Evolutionary conservation across 1,140 invertebrate species (phyloP), one percentile per base, ranked within the genome.

Genomic region (Aphaenogaster rudis): DNA sequence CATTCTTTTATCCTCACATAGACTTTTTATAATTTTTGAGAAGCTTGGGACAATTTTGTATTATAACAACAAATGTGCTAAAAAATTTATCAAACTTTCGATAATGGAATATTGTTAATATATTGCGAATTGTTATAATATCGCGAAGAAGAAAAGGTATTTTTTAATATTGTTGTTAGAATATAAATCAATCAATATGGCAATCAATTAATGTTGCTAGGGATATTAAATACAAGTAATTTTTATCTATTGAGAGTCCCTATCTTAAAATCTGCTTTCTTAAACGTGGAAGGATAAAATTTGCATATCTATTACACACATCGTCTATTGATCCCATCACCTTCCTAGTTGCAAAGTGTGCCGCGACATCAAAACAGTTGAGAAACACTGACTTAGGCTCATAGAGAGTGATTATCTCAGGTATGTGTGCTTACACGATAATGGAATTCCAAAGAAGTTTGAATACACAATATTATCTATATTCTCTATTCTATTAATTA

Each of bases 341-440:
- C 13, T 72, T 72, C 9, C 8, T 36, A 3, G 1, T 5, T 36
- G 54, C 13, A 72, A 54, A 72, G 17, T 54, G 7, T 72, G 17
- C 3, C 69, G 9, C 17, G 48, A 72, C 8, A 54, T 0, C 0
- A 54, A 72, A 54, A 54, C 17, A n/a, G 5, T 72, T 72, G 69
- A 72, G 50, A 72, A 72, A 39, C 33, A 72, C 50, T 54, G 69
- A 72, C 33, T 36, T 71, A 3, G 8, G 4, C 7, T 48, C 4
- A 54, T 72, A 72, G 42, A 28, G 9, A 52, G 17, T 72, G 17
- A 72, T 72, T 72, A 39, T 72, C 17, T 72, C 50, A 54, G 28
- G 48, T 52, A 48, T 13, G 8, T 72, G 54, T n/a, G 17, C 7
- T 36, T 72, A 67, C 33, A 5, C 2, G 15, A 54, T n/a, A 54